These are phyloP conservation scores for Sminthurinus signatus DNA, from an alignment of 1,140 invertebrate genomes.

Conservation along the genomic window DNA sequence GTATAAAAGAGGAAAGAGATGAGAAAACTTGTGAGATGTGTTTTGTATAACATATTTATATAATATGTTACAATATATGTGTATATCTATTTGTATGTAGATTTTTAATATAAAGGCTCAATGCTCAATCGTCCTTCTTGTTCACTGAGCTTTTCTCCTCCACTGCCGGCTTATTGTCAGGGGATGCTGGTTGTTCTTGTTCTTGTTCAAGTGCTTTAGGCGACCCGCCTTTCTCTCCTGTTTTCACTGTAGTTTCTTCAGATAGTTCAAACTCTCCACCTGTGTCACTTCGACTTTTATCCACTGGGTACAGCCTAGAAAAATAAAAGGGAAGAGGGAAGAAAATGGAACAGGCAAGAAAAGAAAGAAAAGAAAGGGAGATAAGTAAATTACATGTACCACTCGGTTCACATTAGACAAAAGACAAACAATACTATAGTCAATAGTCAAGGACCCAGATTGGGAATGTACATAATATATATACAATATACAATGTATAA, in stretches of 20 bases:
- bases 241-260: constrained; percentile 41
- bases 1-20: no score
- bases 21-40: no score
- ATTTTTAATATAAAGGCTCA: no score
- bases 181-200: background rate
- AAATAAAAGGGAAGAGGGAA: constrained; percentile 42
- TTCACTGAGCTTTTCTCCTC: constrained; percentile 7
- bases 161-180: background rate
- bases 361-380: constrained; percentile 42
- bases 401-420: no score
- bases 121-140: constrained; percentile 17
- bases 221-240: background rate
- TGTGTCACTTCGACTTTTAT: constrained; percentile 73
- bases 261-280: constrained; percentile 38
- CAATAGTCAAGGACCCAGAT: no score
- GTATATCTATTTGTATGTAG: no score
- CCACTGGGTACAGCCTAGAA: constrained; percentile 87
- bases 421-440: no score
- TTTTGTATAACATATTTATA: no score
- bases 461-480: background rate
- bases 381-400: constrained; percentile 17
- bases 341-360: constrained; percentile 95
- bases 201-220: background rate
- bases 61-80: no score
- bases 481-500: no score